phyloP scores from a whole-genome alignment of 2,113 vertebrate species.

The Ictalurus furcatus region DNA sequence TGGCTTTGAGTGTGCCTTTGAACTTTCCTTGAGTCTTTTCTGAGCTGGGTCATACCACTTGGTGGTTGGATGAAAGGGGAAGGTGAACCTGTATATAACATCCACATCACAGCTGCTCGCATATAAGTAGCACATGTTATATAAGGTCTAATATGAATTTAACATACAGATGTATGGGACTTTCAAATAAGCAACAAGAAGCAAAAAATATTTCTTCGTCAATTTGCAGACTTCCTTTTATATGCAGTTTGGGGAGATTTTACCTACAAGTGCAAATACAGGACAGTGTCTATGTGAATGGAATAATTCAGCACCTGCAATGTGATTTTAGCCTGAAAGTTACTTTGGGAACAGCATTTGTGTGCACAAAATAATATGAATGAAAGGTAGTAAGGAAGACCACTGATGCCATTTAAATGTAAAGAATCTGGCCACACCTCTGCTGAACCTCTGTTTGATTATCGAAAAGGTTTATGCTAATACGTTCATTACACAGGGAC shows the following conservation, averaged over 20 bases:
- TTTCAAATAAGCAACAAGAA: not conserved
- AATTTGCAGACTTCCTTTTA: not conserved
- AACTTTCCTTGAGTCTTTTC: constrained; percentile 13
- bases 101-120: not conserved
- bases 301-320: not conserved
- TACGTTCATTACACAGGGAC: not conserved
- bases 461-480: not conserved
- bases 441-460: not conserved
- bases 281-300: not conserved
- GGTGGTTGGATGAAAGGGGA: not conserved
- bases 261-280: not conserved
- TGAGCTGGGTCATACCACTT: not conserved
- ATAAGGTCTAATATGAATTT: not conserved
- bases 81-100: not conserved
- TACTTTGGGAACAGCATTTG: not conserved
- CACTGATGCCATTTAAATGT: not conserved
- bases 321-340: not conserved
- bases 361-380: not conserved
- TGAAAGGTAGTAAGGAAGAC: not conserved
- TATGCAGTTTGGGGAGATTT: not conserved
- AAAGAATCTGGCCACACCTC: not conserved
- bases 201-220: not conserved
- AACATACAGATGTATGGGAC: not conserved
- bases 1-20: constrained; percentile 40
- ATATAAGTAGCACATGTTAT: not conserved